These are phyloP conservation scores for Conops quadrifasciatus DNA, from an alignment of 2,888 invertebrate genomes.

Conservation along the genomic window DNA sequence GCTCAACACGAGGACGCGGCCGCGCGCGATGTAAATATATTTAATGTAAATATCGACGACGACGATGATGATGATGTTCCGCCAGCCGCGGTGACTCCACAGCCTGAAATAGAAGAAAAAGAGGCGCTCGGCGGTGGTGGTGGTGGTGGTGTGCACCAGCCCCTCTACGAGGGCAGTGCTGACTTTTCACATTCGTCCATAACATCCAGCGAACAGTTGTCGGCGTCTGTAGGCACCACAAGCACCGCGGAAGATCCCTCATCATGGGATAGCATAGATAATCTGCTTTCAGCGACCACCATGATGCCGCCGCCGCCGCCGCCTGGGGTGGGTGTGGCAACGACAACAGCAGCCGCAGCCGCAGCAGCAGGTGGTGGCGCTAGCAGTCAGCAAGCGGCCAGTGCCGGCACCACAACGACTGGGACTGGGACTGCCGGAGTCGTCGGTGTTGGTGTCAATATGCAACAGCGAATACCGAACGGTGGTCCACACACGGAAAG, in stretches of 20 bases:
- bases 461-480: conserved; percentile 57
- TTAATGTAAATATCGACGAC: conserved; percentile 49
- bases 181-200: conserved; percentile 14
- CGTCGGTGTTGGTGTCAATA: conserved; percentile 45
- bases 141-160: background rate
- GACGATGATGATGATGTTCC: conserved; percentile 40
- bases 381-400: conserved; percentile 36
- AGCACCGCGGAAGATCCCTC: conserved; percentile 44
- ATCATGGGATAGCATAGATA: conserved; percentile 61
- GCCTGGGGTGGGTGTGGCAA: conserved; percentile 35
- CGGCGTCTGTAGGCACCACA: conserved; percentile 4
- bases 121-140: conserved; percentile 39
- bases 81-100: conserved; percentile 3
- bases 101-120: conserved; percentile 30
- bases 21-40: conserved; percentile 53
- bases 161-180: conserved; percentile 21
- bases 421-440: conserved; percentile 43
- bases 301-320: conserved; percentile 51
- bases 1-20: conserved; percentile 2
- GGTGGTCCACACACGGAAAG: conserved; percentile 81
- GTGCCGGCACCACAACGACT: conserved; percentile 25
- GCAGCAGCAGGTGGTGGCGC: conserved; percentile 42
- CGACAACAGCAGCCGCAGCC: too few relatives aligned
- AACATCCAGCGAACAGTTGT: conserved; percentile 29
- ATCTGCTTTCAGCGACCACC: conserved; percentile 54